phyloP scores from a whole-genome alignment of 2,113 vertebrate genomes.

The Oncorhynchus kisutch region DNA sequence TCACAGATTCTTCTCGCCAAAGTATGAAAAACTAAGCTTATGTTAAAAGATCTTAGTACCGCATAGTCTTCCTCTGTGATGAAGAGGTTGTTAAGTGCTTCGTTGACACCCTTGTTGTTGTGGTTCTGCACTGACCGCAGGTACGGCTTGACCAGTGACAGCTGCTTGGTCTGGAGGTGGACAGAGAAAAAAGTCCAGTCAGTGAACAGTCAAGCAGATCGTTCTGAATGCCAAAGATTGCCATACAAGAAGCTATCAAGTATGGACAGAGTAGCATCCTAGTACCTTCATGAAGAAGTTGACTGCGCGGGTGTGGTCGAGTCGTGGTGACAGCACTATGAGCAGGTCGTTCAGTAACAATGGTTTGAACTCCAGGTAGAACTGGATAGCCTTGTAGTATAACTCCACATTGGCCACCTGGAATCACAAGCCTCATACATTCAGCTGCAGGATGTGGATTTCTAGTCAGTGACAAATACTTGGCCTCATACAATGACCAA shows the following conservation, averaged over 20 bases:
- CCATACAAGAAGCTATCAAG: neutral
- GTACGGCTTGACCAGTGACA: slow-evolving; percentile 95
- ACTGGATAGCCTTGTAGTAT: slow-evolving; percentile 95
- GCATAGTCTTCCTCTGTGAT: slow-evolving; percentile 98
- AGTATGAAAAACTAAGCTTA: neutral
- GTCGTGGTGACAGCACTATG: slow-evolving; percentile 93
- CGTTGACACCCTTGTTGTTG: slow-evolving; percentile 98
- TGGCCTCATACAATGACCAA: neutral
- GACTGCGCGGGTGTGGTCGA: slow-evolving; percentile 96
- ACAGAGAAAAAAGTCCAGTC: neutral
- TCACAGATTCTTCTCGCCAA: neutral
- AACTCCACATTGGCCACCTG: slow-evolving; percentile 98
- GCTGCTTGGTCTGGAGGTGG: slow-evolving; percentile 86
- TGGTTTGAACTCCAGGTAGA: slow-evolving; percentile 97
- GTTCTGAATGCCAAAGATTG: too few species aligned
- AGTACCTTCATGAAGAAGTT: slow-evolving; percentile 95
- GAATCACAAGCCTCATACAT: neutral
- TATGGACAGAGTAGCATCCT: neutral
- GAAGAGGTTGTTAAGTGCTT: slow-evolving; percentile 97
- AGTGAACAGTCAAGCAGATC: too few species aligned
- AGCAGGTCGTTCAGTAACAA: slow-evolving; percentile 94
- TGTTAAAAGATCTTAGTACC: slow-evolving; percentile 69
- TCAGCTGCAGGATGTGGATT: neutral
- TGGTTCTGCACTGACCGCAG: slow-evolving; percentile 97
- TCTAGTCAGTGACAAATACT: neutral